These are phyloP conservation scores for Tineola bisselliella DNA, from an alignment of 2,888 invertebrate genomes.

Conservation along the genomic window DNA sequence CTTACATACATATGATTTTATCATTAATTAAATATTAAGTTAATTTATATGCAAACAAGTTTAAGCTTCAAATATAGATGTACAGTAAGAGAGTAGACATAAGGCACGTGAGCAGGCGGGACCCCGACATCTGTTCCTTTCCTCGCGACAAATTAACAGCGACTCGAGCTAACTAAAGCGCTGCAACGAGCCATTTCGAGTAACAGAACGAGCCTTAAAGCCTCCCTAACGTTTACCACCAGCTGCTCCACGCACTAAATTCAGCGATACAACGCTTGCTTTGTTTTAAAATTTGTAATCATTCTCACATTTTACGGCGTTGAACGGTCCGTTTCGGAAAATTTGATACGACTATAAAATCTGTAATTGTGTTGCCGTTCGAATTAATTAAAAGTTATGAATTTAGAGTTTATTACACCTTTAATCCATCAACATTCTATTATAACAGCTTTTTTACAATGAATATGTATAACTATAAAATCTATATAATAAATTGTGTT, in stretches of 20 bases:
- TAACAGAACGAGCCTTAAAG: slow-evolving; percentile 50
- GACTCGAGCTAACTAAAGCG: slow-evolving; percentile 49
- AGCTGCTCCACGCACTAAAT: slow-evolving; percentile 59
- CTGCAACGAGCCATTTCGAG: slow-evolving; percentile 47
- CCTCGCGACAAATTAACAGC: slow-evolving; percentile 59
- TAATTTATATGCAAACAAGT: slow-evolving; percentile 11
- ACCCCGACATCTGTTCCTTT: slow-evolving; percentile 50
- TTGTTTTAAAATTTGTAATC: slow-evolving; percentile 67
- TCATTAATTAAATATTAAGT: not conserved
- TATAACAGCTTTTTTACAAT: not conserved
- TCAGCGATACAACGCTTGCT: slow-evolving; percentile 53
- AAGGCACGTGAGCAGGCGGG: slow-evolving; percentile 21
- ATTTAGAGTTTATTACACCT: slow-evolving; percentile 44
- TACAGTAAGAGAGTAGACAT: slow-evolving; percentile 6
- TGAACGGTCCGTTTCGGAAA: slow-evolving; percentile 63
- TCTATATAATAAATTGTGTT: not conserved
- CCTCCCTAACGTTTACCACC: slow-evolving; percentile 53
- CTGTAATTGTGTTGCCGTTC: slow-evolving; percentile 64
- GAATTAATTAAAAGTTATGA: slow-evolving; percentile 67
- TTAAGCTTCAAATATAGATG: not conserved
- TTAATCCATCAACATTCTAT: slow-evolving; percentile 10
- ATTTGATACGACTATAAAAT: slow-evolving; percentile 65
- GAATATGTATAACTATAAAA: not conserved
- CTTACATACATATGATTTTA: too few species aligned
- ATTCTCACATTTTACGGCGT: slow-evolving; percentile 66